A percentile compares a stretch with the other conserved stretches of the same genome.
These are phyloP conservation scores for Itoplectis maculator DNA, from an alignment of 2,888 invertebrate genomes.

Conservation along the genomic window DNA sequence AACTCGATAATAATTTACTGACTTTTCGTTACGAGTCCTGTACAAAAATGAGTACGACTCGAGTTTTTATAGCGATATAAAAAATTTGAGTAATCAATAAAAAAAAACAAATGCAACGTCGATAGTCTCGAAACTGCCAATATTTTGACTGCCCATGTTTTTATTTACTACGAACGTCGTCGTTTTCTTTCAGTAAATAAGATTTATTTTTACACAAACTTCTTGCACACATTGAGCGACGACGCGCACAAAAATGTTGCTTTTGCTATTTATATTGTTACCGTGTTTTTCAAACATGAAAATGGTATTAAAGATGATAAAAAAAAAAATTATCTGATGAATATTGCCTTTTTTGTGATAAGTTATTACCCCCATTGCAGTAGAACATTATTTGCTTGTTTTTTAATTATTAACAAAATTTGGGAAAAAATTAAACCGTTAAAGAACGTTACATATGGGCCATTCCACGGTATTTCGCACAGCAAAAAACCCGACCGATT, in stretches of 20 bases:
- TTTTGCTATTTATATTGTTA: not conserved
- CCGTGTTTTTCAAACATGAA: not conserved
- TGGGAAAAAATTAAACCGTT: too few species aligned
- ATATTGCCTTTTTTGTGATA: too few species aligned
- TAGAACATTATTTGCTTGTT: too few species aligned
- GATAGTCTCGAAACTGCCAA: not conserved
- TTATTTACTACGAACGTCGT: not conserved
- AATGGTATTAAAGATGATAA: slow-evolving; percentile 39
- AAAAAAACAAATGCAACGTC: too few species aligned
- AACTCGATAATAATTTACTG: not conserved
- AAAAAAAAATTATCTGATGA: slow-evolving; percentile 15
- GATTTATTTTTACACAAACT: not conserved
- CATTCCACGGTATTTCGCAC: too few species aligned
- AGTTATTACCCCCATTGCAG: too few species aligned
- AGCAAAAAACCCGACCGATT: too few species aligned
- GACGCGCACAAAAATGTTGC: not conserved
- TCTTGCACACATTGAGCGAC: not conserved
- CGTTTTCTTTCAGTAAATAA: not conserved
- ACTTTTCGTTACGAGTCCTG: not conserved
- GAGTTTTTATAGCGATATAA: too few species aligned
- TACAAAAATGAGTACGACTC: not conserved
- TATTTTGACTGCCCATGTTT: not conserved
- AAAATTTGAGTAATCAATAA: too few species aligned
- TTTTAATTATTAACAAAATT: too few species aligned
- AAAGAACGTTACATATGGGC: too few species aligned